phyloP scores from a whole-genome alignment of 1,140 invertebrate genomes.

The Cydia pomonella region DNA sequence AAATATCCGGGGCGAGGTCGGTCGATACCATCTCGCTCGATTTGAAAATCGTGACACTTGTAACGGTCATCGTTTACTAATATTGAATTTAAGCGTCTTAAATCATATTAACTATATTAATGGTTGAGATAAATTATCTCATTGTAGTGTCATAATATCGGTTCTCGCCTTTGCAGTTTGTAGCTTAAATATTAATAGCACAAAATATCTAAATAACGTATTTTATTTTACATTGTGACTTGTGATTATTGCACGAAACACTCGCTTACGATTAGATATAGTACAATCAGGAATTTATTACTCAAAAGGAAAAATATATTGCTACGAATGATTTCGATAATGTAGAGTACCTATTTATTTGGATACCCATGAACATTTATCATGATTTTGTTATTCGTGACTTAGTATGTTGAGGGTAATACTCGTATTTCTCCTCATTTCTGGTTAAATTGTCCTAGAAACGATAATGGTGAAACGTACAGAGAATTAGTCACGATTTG shows the following conservation, averaged over 20 bases:
- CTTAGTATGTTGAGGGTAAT: neutral
- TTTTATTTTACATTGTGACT: no score
- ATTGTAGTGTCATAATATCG: neutral
- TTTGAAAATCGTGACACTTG: constrained; percentile 10
- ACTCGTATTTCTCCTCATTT: no score
- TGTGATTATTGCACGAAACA: no score
- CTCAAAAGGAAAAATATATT: no score
- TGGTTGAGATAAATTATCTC: neutral
- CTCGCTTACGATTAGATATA: no score
- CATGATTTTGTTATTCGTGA: neutral
- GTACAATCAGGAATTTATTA: no score
- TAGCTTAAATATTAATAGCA: no score
- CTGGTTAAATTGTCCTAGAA: neutral
- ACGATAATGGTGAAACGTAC: neutral
- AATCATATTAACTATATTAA: neutral
- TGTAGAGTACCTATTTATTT: no score
- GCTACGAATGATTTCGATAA: no score
- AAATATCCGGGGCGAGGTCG: constrained; percentile 6
- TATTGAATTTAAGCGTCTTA: neutral
- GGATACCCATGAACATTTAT: neutral
- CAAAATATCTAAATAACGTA: no score
- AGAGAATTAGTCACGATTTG: neutral
- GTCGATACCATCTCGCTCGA: constrained; percentile 20
- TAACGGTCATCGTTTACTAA: neutral
- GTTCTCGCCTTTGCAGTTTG: no score